Percentiles rank a stretch among this genome's conserved stretches.
Conservation (phyloP, 2,797 vertebrate genomes). For the Erethizon dorsatum region DNA sequence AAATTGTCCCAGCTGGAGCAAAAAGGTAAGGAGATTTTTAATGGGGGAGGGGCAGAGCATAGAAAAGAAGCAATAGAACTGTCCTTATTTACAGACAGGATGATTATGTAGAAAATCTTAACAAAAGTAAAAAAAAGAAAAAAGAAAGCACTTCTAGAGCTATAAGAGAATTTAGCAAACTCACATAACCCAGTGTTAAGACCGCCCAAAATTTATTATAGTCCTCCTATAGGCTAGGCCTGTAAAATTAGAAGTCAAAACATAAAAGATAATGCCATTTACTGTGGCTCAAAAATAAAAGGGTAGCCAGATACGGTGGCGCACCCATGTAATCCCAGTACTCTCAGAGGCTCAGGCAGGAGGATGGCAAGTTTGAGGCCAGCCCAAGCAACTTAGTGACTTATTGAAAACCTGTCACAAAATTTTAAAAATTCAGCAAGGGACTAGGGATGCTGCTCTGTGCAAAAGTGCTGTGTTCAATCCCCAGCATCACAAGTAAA, state of each 20-base stretch:
- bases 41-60: fast-evolving
- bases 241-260: background rate
- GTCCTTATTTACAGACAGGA: background rate
- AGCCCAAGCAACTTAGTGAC: background rate
- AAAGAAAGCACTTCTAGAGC: background rate
- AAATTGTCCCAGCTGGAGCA: background rate
- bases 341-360: background rate
- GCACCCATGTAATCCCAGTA: background rate
- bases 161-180: background rate
- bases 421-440: background rate
- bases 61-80: background rate
- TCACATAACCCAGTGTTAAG: background rate
- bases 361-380: background rate
- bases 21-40: background rate
- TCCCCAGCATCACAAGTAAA: background rate
- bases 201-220: background rate
- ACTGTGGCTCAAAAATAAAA: background rate
- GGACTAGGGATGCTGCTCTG: background rate
- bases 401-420: background rate
- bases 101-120: background rate
- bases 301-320: background rate
- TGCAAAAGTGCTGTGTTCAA: background rate
- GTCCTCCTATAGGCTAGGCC: background rate
- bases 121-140: background rate
- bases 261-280: background rate